Conservation (phyloP, 2,888 invertebrate genomes). For the Clivina fossor region DNA sequence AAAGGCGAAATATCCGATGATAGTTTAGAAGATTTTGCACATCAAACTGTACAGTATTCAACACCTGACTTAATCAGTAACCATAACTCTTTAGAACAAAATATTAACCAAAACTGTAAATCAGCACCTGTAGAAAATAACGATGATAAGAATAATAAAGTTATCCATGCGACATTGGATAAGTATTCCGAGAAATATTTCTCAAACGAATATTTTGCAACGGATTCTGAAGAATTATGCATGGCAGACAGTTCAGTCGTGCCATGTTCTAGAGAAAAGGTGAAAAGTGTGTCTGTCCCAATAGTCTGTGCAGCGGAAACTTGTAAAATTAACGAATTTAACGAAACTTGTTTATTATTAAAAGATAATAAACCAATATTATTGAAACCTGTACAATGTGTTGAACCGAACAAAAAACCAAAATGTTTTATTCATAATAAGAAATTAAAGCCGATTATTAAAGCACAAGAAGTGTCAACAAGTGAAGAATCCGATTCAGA, state of each 20-base stretch:
- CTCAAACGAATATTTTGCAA: slow-evolving; percentile 31
- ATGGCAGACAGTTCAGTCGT: slow-evolving; percentile 16
- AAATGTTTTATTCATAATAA: slow-evolving; percentile 15
- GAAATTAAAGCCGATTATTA: slow-evolving; percentile 46
- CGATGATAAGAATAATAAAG: background rate
- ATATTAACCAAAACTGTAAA: slow-evolving; percentile 34
- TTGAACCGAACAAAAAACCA: slow-evolving; percentile 11
- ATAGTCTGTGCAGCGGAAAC: slow-evolving; percentile 18
- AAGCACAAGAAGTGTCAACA: slow-evolving; percentile 8
- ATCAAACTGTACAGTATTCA: slow-evolving; percentile 48
- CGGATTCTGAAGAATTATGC: slow-evolving; percentile 17
- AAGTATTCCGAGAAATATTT: slow-evolving; percentile 25
- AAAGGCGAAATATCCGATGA: slow-evolving; percentile 55
- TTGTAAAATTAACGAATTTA: slow-evolving; percentile 14
- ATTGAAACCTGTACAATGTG: slow-evolving; percentile 8
- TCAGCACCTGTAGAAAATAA: slow-evolving; percentile 6
- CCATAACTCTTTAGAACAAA: slow-evolving; percentile 56
- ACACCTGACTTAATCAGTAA: slow-evolving; percentile 63
- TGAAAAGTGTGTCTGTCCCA: slow-evolving; percentile 7
- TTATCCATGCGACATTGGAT: slow-evolving; percentile 1
- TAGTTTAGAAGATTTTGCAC: slow-evolving; percentile 49
- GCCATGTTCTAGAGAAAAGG: slow-evolving; percentile 6
- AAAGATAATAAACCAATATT: background rate
- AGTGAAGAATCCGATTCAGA: slow-evolving; percentile 20
- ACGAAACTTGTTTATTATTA: slow-evolving; percentile 17